These are phyloP conservation scores for Pherbina coryleti DNA, from an alignment of 2,888 invertebrate genomes.

Conservation along the genomic window DNA sequence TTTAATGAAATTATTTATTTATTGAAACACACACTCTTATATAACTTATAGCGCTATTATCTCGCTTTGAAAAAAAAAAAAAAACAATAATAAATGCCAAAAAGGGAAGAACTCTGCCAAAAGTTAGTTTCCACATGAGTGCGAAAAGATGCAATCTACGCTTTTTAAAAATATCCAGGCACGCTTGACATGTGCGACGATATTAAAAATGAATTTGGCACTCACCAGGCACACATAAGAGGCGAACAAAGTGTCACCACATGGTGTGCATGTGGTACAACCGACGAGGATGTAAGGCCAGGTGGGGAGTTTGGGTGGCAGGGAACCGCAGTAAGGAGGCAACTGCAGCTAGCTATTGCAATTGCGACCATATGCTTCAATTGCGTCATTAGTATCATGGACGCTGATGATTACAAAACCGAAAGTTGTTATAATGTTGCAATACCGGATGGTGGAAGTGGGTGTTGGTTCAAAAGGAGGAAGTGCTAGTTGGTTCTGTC, in stretches of 20 bases:
- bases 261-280: slow-evolving; percentile 4
- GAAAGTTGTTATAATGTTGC: not conserved
- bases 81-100: too few species aligned
- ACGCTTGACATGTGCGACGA: slow-evolving; percentile 61
- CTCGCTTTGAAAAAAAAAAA: not conserved
- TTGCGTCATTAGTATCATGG: not conserved
- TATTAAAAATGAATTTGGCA: slow-evolving; percentile 63
- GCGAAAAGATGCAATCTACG: not conserved
- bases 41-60: too few species aligned
- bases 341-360: not conserved
- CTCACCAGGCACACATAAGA: slow-evolving; percentile 26
- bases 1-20: too few species aligned
- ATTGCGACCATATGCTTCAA: not conserved
- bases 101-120: too few species aligned
- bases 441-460: not conserved
- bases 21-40: too few species aligned
- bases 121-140: not conserved
- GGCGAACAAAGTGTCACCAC: slow-evolving; percentile 16
- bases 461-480: not conserved
- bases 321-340: not conserved
- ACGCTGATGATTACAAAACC: slow-evolving; percentile 14
- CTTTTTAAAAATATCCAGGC: slow-evolving; percentile 37
- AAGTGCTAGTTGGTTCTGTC: not conserved
- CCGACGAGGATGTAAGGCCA: not conserved
- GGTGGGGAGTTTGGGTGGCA: not conserved